These are phyloP conservation scores for Valencia hispanica DNA, from an alignment of 2,797 vertebrate genomes.

Conservation along the genomic window DNA sequence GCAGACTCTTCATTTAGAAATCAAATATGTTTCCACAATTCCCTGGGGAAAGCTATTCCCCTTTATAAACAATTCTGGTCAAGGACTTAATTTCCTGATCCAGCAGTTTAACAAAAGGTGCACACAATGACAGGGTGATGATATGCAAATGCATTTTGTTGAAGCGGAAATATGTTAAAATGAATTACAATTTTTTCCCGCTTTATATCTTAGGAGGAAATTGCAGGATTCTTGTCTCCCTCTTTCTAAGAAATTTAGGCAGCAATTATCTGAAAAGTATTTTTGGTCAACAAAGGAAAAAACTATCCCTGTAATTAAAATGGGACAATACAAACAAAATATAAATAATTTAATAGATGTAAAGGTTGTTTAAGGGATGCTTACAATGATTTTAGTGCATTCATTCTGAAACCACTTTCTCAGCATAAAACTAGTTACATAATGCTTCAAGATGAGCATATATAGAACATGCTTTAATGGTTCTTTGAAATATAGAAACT, in stretches of 20 bases:
- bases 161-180: not conserved
- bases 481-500: not conserved
- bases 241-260: not conserved
- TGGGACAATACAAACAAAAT: not conserved
- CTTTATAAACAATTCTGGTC: slow-evolving; percentile 6
- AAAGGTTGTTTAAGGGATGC: not conserved
- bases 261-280: not conserved
- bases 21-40: not conserved
- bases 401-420: not conserved
- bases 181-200: not conserved
- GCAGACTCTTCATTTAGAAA: not conserved
- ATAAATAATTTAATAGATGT: not conserved
- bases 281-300: not conserved
- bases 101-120: slow-evolving; percentile 6
- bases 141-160: slow-evolving; percentile 17
- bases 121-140: not conserved
- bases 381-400: not conserved
- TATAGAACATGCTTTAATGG: not conserved
- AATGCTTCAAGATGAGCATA: not conserved
- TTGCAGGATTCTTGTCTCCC: not conserved
- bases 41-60: slow-evolving; percentile 9
- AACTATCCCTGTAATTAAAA: not conserved
- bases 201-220: not conserved
- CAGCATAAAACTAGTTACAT: too few relatives aligned
- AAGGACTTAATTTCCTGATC: slow-evolving; percentile 5